Conservation (phyloP, 2,113 vertebrate species). For the Nycticebus coucang region DNA sequence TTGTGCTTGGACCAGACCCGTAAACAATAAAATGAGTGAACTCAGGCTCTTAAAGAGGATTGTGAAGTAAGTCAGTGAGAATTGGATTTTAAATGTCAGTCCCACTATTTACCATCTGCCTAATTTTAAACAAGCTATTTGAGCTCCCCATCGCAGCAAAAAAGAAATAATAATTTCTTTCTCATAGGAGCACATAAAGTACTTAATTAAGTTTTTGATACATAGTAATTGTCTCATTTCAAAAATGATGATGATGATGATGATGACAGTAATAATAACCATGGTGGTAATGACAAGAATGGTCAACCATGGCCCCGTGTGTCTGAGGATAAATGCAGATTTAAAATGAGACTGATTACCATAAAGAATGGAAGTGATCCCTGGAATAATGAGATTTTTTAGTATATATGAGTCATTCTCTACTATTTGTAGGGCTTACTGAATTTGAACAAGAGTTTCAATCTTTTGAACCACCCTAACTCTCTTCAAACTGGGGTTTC, state of each 20-base stretch:
- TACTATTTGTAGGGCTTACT: neutral
- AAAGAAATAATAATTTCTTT: neutral
- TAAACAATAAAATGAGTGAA: neutral
- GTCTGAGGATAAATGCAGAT: neutral
- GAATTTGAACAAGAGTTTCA: neutral
- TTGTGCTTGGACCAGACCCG: neutral
- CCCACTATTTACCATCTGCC: constrained; percentile 61
- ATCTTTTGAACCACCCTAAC: neutral
- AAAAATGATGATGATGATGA: neutral
- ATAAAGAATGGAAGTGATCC: neutral
- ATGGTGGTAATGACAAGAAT: neutral
- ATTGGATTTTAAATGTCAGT: neutral
- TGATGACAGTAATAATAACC: neutral
- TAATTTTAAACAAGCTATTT: constrained; percentile 49
- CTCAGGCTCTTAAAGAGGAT: neutral
- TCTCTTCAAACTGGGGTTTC: neutral
- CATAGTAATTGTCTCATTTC: neutral
- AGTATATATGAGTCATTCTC: neutral
- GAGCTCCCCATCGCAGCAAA: neutral
- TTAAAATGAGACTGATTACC: neutral
- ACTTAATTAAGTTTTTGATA: neutral
- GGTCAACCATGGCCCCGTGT: neutral
- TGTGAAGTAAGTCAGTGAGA: neutral
- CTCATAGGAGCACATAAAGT: neutral
- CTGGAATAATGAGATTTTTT: neutral